Evolutionary conservation across 2,888 invertebrate species (phyloP).

Genomic region (Sthenelais limicola): DNA sequence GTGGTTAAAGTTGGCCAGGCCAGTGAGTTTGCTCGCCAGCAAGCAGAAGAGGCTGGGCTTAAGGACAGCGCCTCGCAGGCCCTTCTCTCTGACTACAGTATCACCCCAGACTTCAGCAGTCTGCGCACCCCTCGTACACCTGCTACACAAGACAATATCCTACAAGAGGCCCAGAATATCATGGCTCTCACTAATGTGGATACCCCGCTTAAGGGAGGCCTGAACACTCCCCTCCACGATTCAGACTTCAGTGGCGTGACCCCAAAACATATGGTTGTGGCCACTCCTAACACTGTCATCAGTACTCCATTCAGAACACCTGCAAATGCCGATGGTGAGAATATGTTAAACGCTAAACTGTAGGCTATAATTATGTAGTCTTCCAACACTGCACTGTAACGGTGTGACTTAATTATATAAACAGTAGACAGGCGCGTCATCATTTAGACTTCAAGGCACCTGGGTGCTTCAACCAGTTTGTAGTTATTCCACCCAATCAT

Average conservation of each 20-base stretch:
- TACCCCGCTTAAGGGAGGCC: conserved; percentile 94
- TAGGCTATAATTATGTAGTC: too few relatives aligned
- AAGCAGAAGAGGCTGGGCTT: conserved; percentile 84
- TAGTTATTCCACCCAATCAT: too few relatives aligned
- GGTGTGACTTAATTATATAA: too few relatives aligned
- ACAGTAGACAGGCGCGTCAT: too few relatives aligned
- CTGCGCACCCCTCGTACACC: conserved; percentile 86
- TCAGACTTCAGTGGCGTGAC: conserved; percentile 89
- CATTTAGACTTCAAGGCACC: too few relatives aligned
- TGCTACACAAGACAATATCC: conserved; percentile 81
- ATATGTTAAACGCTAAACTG: too few relatives aligned
- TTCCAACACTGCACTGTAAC: too few relatives aligned
- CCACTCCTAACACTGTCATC: conserved; percentile 70
- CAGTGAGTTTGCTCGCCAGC: conserved; percentile 77
- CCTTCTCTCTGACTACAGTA: conserved; percentile 90
- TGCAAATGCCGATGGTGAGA: conserved; percentile 33
- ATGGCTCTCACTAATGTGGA: conserved; percentile 98
- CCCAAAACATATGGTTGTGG: conserved; percentile 78
- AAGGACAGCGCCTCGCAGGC: conserved; percentile 85
- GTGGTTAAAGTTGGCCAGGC: conserved; percentile 77
- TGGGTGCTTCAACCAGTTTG: too few relatives aligned
- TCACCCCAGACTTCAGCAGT: conserved; percentile 78
- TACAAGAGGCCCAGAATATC: conserved; percentile 97
- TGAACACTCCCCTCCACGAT: conserved; percentile 93
- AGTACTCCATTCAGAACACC: conserved; percentile 71